These are phyloP conservation scores for Schrankia costaestrigalis DNA, from an alignment of 2,888 invertebrate species.

Conservation along the genomic window DNA sequence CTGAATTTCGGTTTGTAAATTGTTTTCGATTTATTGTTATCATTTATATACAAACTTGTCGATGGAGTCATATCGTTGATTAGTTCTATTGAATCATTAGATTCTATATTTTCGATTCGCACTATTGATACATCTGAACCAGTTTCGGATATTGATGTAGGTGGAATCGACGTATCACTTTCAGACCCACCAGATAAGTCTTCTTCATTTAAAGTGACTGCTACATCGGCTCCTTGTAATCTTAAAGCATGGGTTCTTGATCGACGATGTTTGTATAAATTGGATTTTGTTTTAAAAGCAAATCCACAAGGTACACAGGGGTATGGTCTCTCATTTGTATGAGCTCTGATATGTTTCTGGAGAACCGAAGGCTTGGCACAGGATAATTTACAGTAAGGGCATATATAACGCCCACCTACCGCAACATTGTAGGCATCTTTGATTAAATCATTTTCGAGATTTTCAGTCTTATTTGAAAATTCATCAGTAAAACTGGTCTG, in stretches of 20 bases:
- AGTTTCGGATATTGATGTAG: conserved; percentile 62
- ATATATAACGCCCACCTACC: conserved; percentile 86
- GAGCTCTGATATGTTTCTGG: conserved; percentile 95
- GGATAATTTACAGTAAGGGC: conserved; percentile 92
- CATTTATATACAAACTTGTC: conserved; percentile 39
- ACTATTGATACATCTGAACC: conserved; percentile 67
- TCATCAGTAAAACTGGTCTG: conserved; percentile 77
- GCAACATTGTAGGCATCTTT: conserved; percentile 69
- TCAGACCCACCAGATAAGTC: conserved; percentile 81
- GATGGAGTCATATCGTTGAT: conserved; percentile 45
- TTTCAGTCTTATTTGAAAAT: conserved; percentile 79
- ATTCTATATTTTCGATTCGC: conserved; percentile 58
- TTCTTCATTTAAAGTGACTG: conserved; percentile 77
- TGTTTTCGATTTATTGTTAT: conserved; percentile 73
- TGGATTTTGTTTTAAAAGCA: conserved; percentile 96
- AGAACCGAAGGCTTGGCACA: conserved; percentile 96
- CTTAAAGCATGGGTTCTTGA: conserved; percentile 86
- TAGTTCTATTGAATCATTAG: conserved; percentile 63
- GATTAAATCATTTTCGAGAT: conserved; percentile 76
- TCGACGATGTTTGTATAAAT: conserved; percentile 94
- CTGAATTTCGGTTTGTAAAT: conserved; percentile 90
- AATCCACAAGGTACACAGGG: conserved; percentile 94
- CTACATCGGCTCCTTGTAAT: conserved; percentile 81
- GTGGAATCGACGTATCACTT: conserved; percentile 77
- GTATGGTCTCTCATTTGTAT: conserved; percentile 95